Evolutionary conservation across 1,140 invertebrate genomes (phyloP).

Genomic region (Cyrtorhinus lividipennis): DNA sequence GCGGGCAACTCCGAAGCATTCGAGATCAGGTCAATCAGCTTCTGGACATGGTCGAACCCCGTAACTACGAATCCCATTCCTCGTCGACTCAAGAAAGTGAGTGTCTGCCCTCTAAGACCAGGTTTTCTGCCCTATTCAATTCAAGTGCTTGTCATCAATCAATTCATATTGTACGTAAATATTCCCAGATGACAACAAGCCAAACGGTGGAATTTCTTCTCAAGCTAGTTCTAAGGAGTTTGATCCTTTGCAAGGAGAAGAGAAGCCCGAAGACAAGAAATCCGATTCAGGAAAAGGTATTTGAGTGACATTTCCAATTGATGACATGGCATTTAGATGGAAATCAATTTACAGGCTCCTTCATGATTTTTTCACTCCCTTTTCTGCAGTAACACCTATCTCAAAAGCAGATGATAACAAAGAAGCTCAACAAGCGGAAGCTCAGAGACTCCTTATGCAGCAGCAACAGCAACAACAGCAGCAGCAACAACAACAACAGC

Average conservation of each 20-base stretch:
- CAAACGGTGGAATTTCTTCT: slow-evolving; percentile 19
- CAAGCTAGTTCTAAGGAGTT: slow-evolving; percentile 23
- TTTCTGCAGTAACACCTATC: background rate
- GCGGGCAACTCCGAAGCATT: slow-evolving; percentile 40
- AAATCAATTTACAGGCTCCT: background rate
- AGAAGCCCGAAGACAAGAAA: slow-evolving; percentile 20
- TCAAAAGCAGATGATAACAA: background rate
- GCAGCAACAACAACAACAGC: background rate
- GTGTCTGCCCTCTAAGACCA: no score
- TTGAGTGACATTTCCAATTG: background rate
- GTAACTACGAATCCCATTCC: slow-evolving; percentile 8
- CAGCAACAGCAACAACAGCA: slow-evolving; percentile 7
- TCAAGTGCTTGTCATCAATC: no score
- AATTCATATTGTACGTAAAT: no score
- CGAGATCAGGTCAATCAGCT: slow-evolving; percentile 43
- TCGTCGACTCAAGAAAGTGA: slow-evolving; percentile 21
- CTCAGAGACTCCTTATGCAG: slow-evolving; percentile 5
- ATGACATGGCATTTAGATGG: background rate
- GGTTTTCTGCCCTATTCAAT: no score
- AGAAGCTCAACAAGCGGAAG: slow-evolving; percentile 8
- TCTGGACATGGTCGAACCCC: slow-evolving; percentile 37
- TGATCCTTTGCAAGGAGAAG: slow-evolving; percentile 22
- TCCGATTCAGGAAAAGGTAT: slow-evolving; percentile 19
- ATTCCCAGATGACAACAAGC: slow-evolving; percentile 21
- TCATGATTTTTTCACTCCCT: background rate